These are phyloP conservation scores for Taeniopygia guttata DNA, from an alignment of 2,797 vertebrate species.

Conservation along the genomic window DNA sequence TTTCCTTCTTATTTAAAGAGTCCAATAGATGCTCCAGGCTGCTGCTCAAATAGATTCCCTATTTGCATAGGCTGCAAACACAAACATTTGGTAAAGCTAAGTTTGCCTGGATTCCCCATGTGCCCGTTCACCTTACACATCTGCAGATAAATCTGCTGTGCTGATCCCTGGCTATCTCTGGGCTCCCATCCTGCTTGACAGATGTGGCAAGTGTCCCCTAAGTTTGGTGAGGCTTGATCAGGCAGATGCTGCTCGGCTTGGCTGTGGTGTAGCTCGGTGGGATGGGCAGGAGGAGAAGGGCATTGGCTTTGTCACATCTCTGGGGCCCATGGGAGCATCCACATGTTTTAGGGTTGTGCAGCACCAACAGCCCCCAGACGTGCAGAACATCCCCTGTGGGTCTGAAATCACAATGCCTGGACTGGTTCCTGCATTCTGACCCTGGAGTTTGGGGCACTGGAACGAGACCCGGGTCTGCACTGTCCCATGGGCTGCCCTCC, in stretches of 20 bases:
- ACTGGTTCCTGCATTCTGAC: not conserved
- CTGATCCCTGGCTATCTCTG: not conserved
- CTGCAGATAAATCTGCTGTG: not conserved
- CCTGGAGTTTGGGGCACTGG: not conserved
- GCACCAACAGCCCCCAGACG: accelerated
- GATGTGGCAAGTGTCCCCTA: not conserved
- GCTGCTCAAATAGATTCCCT: not conserved
- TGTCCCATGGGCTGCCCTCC: accelerated
- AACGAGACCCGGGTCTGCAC: accelerated
- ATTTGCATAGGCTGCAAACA: not conserved
- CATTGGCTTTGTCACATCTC: accelerated
- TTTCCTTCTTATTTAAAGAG: not conserved
- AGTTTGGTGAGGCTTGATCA: accelerated
- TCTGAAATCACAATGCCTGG: not conserved
- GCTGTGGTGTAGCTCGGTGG: not conserved
- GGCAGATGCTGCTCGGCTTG: not conserved
- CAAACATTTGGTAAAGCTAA: not conserved
- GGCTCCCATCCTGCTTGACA: not conserved
- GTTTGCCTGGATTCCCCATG: not conserved
- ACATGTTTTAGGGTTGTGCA: accelerated
- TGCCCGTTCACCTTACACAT: not conserved
- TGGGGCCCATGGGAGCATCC: accelerated
- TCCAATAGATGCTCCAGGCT: not conserved
- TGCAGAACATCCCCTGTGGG: accelerated
- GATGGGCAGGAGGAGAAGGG: accelerated